phyloP scores from a whole-genome alignment of 2,888 invertebrate genomes.

The Brassicogethes aeneus region DNA sequence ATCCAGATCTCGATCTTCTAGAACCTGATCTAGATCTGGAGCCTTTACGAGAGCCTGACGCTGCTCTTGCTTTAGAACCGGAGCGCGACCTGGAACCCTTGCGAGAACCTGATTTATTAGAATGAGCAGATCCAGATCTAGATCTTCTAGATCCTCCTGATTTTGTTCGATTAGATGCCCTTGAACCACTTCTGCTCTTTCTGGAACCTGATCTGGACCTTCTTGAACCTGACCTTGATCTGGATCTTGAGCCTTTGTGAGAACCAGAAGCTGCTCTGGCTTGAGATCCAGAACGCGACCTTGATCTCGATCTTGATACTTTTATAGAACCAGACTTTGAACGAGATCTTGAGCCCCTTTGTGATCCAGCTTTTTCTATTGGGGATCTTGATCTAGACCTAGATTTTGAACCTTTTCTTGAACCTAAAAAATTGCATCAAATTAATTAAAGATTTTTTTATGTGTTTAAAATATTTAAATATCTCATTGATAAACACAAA shows the following conservation, averaged over 20 bases:
- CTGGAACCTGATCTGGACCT: slow-evolving; percentile 22
- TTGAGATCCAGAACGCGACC: slow-evolving; percentile 9
- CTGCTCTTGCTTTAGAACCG: slow-evolving; percentile 9
- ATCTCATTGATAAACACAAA: no score
- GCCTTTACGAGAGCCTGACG: slow-evolving; percentile 11
- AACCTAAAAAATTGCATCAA: no score
- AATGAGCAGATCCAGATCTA: slow-evolving; percentile 16
- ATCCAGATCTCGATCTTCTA: slow-evolving; percentile 5
- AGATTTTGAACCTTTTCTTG: no score
- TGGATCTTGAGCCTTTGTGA: slow-evolving; percentile 13
- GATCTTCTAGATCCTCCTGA: slow-evolving; percentile 18
- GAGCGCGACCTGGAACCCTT: slow-evolving; percentile 10
- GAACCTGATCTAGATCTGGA: slow-evolving; percentile 11
- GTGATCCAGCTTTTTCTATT: slow-evolving; percentile 3
- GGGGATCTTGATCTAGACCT: slow-evolving; percentile 24
- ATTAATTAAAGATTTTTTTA: no score
- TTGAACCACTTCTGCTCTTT: slow-evolving; percentile 18
- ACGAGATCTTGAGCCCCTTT: slow-evolving; percentile 23
- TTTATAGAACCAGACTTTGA: slow-evolving; percentile 16
- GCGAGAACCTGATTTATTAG: slow-evolving; percentile 7
- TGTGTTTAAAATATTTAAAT: no score
- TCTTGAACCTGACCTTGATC: slow-evolving; percentile 5
- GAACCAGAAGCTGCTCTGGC: slow-evolving; percentile 14
- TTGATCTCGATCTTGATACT: slow-evolving; percentile 13
- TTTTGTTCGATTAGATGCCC: slow-evolving; percentile 10